Percentiles rank a stretch among this genome's conserved stretches.
Evolutionary conservation across 2,888 invertebrate genomes (phyloP).

Genomic region (Macrosoma leucophasiata): DNA sequence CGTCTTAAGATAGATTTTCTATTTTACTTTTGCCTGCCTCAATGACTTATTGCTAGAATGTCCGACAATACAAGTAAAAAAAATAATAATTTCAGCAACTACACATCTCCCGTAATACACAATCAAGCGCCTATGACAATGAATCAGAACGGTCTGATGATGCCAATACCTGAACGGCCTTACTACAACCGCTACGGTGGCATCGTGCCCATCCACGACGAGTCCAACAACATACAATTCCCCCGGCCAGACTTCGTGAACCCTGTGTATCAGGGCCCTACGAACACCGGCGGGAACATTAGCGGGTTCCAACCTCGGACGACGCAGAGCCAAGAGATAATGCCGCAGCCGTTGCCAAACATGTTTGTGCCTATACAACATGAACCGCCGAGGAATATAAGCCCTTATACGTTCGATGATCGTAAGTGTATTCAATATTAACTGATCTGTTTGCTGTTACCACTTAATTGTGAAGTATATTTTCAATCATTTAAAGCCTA

Average conservation of each 20-base stretch:
- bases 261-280: slow-evolving; percentile 23
- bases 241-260: slow-evolving; percentile 27
- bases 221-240: slow-evolving; percentile 28
- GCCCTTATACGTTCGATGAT: slow-evolving; percentile 35
- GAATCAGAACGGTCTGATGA: slow-evolving; percentile 34
- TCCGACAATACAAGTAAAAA: no score
- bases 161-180: slow-evolving; percentile 32
- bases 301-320: slow-evolving; percentile 20
- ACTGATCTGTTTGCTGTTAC: no score
- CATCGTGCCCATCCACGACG: slow-evolving; percentile 29
- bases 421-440: slow-evolving; percentile 27
- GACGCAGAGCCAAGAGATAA: slow-evolving; percentile 24
- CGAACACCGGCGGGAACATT: slow-evolving; percentile 9
- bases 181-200: slow-evolving; percentile 31
- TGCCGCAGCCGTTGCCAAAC: slow-evolving; percentile 23
- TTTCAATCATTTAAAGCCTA: no score
- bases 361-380: slow-evolving; percentile 33
- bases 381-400: slow-evolving; percentile 30
- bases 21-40: no score
- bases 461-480: no score
- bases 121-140: slow-evolving; percentile 27
- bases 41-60: no score
- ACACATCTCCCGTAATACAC: slow-evolving; percentile 27
- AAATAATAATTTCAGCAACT: no score
- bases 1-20: no score